A percentile compares a stretch with the other conserved stretches of the same genome.
These are phyloP conservation scores for Wiebesia pumilae DNA, from an alignment of 1,140 invertebrate genomes.

Conservation along the genomic window DNA sequence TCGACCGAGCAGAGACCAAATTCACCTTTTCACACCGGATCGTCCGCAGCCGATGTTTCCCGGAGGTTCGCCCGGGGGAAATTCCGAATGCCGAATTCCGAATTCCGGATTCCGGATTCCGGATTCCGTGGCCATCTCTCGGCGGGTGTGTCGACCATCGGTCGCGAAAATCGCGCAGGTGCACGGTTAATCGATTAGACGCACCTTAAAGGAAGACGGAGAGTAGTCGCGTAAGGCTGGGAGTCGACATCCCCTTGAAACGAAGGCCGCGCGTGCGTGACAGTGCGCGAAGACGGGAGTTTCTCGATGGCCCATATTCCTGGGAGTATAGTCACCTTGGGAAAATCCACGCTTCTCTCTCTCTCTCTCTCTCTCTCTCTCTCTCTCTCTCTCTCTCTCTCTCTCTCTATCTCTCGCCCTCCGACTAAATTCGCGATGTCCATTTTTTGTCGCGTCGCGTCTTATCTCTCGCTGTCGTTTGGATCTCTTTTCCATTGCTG, in stretches of 20 bases:
- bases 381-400: too few relatives aligned
- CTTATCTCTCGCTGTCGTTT: not conserved
- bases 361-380: too few relatives aligned
- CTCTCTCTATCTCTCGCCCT: too few relatives aligned
- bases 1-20: not conserved
- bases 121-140: not conserved
- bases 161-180: not conserved
- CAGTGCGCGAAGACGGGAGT: not conserved
- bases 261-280: conserved; percentile 1
- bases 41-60: too few relatives aligned
- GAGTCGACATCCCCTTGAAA: conserved; percentile 30
- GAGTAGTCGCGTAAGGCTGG: not conserved
- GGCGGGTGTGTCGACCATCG: too few relatives aligned
- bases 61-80: too few relatives aligned
- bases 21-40: not conserved
- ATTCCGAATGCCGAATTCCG: too few relatives aligned
- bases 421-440: too few relatives aligned
- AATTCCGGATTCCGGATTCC: too few relatives aligned
- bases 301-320: conserved; percentile 40
- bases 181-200: not conserved
- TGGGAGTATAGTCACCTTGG: conserved; percentile 5
- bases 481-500: not conserved
- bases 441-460: not conserved
- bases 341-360: not conserved
- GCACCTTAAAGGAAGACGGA: not conserved